Evolutionary conservation across 2,113 vertebrate genomes (phyloP).

Genomic region (Octodon degus): DNA sequence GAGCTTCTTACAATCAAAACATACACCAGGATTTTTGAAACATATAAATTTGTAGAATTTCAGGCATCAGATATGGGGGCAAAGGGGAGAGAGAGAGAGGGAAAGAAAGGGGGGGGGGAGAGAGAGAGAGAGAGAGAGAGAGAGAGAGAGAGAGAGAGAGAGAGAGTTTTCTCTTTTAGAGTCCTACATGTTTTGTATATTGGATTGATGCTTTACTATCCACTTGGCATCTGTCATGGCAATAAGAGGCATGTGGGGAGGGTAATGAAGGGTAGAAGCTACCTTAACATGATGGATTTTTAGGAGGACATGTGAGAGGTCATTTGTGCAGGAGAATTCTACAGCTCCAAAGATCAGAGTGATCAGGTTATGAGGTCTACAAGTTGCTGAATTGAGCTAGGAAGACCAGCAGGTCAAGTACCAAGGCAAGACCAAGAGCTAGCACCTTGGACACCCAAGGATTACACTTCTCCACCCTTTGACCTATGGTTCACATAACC

Average conservation of each 20-base stretch:
- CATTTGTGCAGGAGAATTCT: background rate
- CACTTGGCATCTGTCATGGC: background rate
- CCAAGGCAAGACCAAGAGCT: background rate
- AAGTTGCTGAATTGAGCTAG: background rate
- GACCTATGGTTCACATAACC: background rate
- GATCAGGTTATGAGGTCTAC: background rate
- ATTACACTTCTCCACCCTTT: background rate
- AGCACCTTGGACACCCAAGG: background rate
- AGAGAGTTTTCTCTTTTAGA: background rate
- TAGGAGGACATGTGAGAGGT: background rate
- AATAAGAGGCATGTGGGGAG: background rate
- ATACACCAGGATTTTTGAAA: background rate
- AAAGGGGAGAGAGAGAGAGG: background rate
- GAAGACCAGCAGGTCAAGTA: background rate
- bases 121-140: background rate
- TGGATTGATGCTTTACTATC: background rate
- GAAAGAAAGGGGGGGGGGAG: background rate
- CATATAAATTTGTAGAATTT: background rate
- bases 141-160: background rate
- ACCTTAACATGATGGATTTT: background rate
- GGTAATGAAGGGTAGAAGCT: background rate
- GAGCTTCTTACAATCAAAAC: background rate
- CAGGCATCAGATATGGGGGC: background rate
- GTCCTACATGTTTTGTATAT: background rate
- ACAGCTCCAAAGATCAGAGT: background rate